Base-by-base conservation (phyloP, 2,888 invertebrate genomes). In the Athripsodes cinereus region DNA sequence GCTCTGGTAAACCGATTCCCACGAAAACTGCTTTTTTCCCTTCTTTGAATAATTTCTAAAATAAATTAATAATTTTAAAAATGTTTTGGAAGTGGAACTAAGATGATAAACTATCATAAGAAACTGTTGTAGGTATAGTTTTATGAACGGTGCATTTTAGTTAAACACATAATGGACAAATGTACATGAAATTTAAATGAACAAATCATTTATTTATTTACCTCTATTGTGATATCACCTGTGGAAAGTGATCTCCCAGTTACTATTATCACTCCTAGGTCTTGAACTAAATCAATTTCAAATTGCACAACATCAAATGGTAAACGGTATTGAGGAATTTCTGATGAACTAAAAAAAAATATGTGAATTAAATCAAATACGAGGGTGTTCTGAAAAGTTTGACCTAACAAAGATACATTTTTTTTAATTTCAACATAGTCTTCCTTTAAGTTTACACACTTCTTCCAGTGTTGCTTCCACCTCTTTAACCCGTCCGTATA, bases 271-370 rank as follows among this genome's bases (percentile, higher is more conserved):
- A 99, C 96, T 3, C 96, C 97, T 51, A 99, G 77, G 74, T 99
- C 94, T 72, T 87, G 87, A 51, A 96, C 91, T 31, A 97, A 79
- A 52, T 92, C 82, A 13, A 96, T 84, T 78, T 99, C 99, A 72
- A 92, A 99, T 67, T 92, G 86, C 0, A 99, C 94, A 1, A 92
- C 94, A 62, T 90, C 87, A 67, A 85, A 90, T 0, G 99, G 98
- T 22, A 99, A 80, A 46, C 99, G 90, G 72, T 94, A 99, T 70
- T 98, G 96, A 0, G 98, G 98, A 65, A 98, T 98, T 77, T 99
- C 98, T 0, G 94, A 83, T 0, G 96, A 86, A 70, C 97, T 96
- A 69, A 40, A 75, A 40, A 40, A 40, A n/a, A n/a, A n/a, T n/a
- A n/a, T n/a, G n/a, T n/a, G 13, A 3, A 40, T 40, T 40, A 40